A percentile compares a stretch with the other conserved stretches of the same genome.
These are phyloP conservation scores for Siderastrea siderea DNA, from an alignment of 92 coral and sea anemone species.

Conservation along the genomic window DNA sequence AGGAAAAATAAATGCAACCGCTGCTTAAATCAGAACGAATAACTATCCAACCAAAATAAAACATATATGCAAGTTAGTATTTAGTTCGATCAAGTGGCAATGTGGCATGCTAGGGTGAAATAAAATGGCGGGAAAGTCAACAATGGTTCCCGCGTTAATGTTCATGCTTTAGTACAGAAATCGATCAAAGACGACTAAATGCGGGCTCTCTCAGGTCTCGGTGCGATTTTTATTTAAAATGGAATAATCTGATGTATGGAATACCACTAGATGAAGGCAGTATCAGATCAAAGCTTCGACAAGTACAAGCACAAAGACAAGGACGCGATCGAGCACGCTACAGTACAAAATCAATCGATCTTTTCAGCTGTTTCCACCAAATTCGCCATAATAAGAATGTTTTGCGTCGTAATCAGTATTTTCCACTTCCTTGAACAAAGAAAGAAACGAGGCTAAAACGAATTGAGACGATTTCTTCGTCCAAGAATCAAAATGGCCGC, in stretches of 20 bases:
- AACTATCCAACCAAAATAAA: neutral
- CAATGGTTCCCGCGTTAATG: constrained; percentile 30
- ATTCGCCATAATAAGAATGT: neutral
- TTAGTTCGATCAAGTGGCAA: neutral
- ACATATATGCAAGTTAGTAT: neutral
- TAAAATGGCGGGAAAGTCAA: constrained; percentile 38
- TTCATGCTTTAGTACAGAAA: neutral
- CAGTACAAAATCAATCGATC: neutral
- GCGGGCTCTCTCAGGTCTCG: neutral
- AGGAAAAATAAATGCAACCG: no score
- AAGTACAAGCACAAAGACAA: no score
- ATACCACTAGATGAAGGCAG: neutral
- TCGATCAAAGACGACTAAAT: neutral
- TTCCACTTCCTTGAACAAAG: neutral
- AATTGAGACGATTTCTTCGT: constrained; percentile 24
- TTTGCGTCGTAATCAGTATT: neutral
- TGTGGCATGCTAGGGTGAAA: neutral
- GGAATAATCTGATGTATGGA: neutral
- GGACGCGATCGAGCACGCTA: neutral
- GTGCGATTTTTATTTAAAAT: neutral
- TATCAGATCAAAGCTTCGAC: no score
- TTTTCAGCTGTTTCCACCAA: neutral
- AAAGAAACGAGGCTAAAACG: neutral
- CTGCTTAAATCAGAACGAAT: neutral
- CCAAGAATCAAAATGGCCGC: constrained; percentile 33